A percentile compares a stretch with the other conserved stretches of the same genome.
Conservation (phyloP, 2,113 vertebrate genomes). For the Microcebus jonahi region DNA sequence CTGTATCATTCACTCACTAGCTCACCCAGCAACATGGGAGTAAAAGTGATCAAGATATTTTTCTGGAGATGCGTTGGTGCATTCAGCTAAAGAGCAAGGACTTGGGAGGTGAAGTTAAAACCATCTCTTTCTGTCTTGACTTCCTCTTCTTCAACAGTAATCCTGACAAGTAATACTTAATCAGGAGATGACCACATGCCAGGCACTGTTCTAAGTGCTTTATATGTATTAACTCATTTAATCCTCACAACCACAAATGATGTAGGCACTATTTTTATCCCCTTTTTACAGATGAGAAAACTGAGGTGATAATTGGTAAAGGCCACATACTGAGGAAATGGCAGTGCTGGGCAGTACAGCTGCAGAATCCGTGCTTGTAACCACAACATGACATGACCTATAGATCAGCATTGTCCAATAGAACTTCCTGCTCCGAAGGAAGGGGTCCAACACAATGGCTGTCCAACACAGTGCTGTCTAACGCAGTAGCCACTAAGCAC, state of each 20-base stretch:
- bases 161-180: not conserved
- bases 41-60: not conserved
- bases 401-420: not conserved
- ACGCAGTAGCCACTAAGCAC: not conserved
- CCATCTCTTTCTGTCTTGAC: not conserved
- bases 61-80: not conserved
- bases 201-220: not conserved
- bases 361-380: not conserved
- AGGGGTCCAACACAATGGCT: not conserved
- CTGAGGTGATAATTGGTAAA: not conserved
- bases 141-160: not conserved
- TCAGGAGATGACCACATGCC: not conserved
- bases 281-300: slow-evolving; percentile 18
- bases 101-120: not conserved
- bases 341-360: no score
- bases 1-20: not conserved
- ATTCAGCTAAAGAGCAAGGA: not conserved
- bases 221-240: not conserved
- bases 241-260: not conserved
- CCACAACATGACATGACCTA: fast-evolving
- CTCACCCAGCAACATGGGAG: not conserved
- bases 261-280: not conserved
- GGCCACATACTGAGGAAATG: not conserved
- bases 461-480: not conserved
- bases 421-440: not conserved